Base-by-base conservation (phyloP, 2,888 invertebrate genomes). In the Thalpophila matura region DNA sequence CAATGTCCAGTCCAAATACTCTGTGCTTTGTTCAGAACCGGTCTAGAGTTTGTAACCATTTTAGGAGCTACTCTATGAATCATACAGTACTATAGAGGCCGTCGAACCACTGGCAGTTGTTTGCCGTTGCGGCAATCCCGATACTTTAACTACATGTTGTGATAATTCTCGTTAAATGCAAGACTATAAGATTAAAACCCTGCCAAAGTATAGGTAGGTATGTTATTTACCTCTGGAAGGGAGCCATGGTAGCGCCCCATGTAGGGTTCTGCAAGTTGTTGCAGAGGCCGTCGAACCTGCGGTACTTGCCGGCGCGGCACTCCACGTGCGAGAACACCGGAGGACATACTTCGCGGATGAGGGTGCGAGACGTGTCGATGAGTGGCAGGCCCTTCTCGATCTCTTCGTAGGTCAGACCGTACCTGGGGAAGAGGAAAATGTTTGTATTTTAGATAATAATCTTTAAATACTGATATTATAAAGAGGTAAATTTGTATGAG, bases 211-310 rank as follows among this genome's bases (percentile, higher is more conserved):
- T n/a, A n/a, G n/a, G n/a, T n/a, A n/a, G n/a, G 18, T 29, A 7
- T 4, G 12, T 24, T 27, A 55, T 0, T 74, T 87, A 95, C 96
- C 98, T 97, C 79, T 97, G 97, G 93, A 98, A 98, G 1, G 98
- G 98, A 10, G 98, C 96, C 89, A 97, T 97, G 3, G 97, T 96
- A 12, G 98, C 97, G 1, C 98, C 98, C 98, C 98, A 98, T 0
- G 98, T 98, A 0, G 98, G 98, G 90, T 98, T 97, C 67, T 97
- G 96, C 81, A 98, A 93, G 87, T 98, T 98, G 79, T 98, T 98
- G 92, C 98, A 98, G 5, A 98, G 96, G 0, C 98, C 98, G 86
- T 98, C 98, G 79, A 97, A 96, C 22, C 98, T 95, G 14, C 98
- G 95, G 91, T 98, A 98, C 88, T 98, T 98, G 49, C 98, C 98